Conservation (phyloP, 92 coral and sea anemone species). For the Muricea muricata region DNA sequence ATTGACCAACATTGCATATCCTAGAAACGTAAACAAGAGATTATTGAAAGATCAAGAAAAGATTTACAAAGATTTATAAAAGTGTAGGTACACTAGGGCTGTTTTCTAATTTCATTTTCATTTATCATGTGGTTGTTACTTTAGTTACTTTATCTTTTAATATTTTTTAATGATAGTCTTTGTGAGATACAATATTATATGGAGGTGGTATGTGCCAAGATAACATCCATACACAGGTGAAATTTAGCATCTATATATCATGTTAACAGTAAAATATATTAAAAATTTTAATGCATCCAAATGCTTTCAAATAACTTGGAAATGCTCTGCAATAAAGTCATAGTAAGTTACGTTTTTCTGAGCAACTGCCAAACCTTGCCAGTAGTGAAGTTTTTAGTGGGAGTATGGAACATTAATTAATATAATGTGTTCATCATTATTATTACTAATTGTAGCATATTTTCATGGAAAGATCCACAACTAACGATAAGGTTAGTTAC, state of each 20-base stretch:
- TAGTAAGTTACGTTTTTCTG: too few species aligned
- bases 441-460: not conserved
- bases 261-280: too few species aligned
- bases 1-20: not conserved
- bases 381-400: too few species aligned
- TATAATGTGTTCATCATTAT: too few species aligned
- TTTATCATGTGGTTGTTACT: not conserved
- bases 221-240: conserved; percentile 8
- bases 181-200: conserved; percentile 23
- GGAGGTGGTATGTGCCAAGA: not conserved
- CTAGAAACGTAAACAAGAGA: conserved; percentile 37
- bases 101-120: not conserved
- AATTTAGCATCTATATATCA: not conserved
- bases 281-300: not conserved
- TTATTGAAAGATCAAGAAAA: conserved; percentile 23
- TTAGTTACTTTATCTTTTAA: not conserved
- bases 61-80: conserved; percentile 15
- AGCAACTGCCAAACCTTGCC: too few species aligned
- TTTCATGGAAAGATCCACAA: conserved; percentile 44
- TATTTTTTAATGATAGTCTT: not conserved
- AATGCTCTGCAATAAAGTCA: too few species aligned
- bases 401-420: too few species aligned
- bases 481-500: conserved; percentile 22
- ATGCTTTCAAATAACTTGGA: too few species aligned
- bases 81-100: conserved; percentile 9